A percentile compares a stretch with the other conserved stretches of the same genome.
Conservation (phyloP, 2,797 vertebrate genomes). For the Spinus olivaceus region DNA sequence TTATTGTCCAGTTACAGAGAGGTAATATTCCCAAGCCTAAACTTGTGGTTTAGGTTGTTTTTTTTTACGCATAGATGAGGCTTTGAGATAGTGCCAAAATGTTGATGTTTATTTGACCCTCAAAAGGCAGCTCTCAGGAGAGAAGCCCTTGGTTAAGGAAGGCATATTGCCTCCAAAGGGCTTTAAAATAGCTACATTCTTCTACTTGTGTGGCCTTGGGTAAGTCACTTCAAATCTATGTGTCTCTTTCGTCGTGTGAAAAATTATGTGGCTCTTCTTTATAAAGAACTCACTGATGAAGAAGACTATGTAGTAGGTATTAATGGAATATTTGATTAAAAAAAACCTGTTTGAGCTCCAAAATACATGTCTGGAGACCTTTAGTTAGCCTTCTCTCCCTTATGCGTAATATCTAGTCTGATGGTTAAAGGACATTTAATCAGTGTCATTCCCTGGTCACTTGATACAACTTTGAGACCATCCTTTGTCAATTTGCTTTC, state of each 20-base stretch:
- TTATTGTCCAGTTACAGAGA: not conserved
- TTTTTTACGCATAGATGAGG: not conserved
- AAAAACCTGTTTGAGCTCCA: not conserved
- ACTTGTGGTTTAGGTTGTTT: not conserved
- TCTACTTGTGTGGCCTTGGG: not conserved
- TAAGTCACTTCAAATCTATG: not conserved
- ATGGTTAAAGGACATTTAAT: not conserved
- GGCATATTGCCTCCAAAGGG: not conserved
- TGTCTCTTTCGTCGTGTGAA: not conserved
- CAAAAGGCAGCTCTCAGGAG: not conserved
- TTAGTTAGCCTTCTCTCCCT: not conserved
- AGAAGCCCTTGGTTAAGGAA: not conserved
- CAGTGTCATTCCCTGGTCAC: not conserved
- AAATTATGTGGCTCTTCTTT: not conserved
- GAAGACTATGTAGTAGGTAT: not conserved
- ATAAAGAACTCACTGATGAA: not conserved
- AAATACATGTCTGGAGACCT: not conserved
- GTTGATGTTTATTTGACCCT: not conserved
- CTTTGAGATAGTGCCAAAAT: not conserved
- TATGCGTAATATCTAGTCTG: not conserved
- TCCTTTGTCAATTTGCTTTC: not conserved
- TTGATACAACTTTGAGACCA: not conserved
- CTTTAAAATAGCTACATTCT: not conserved
- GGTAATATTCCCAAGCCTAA: not conserved
- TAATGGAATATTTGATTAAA: constrained; percentile 1